Percentiles rank a stretch among this genome's conserved stretches.
Conservation (phyloP, 1,140 invertebrate species). For the Aplysia californica region DNA sequence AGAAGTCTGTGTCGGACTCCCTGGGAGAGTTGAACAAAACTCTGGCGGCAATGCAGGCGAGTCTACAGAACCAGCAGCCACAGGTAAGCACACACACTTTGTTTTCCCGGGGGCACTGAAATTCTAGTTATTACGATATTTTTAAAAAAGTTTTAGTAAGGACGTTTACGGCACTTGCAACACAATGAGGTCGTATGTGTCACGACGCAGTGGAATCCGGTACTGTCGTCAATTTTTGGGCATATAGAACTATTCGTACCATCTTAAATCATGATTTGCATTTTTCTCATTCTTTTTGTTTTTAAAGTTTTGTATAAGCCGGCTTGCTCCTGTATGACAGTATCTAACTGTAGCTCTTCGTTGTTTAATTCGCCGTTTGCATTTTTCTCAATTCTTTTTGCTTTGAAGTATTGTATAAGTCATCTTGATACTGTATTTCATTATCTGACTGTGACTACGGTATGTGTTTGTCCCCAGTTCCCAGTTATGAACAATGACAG, state of each 20-base stretch:
- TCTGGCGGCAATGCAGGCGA: neutral
- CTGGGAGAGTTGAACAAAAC: slow-evolving; percentile 5
- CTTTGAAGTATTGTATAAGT: neutral
- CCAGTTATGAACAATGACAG: slow-evolving; percentile 1
- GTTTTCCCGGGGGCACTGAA: too few relatives aligned
- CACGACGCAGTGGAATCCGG: neutral
- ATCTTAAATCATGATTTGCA: too few relatives aligned
- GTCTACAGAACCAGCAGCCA: neutral
- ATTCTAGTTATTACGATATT: too few relatives aligned
- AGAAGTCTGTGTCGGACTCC: slow-evolving; percentile 18
- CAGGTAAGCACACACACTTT: too few relatives aligned
- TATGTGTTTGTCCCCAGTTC: neutral
- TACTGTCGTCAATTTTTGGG: neutral
- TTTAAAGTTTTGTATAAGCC: too few relatives aligned
- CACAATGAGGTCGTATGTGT: too few relatives aligned
- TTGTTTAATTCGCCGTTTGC: neutral
- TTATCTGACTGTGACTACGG: neutral
- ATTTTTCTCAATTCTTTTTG: too few relatives aligned
- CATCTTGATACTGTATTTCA: neutral
- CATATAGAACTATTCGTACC: too few relatives aligned
- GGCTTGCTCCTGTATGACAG: too few relatives aligned
- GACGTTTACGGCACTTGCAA: neutral
- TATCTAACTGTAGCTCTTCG: too few relatives aligned
- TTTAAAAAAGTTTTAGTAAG: neutral
- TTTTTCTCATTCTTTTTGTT: too few relatives aligned